Percentiles rank a stretch among this genome's conserved stretches.
These are phyloP conservation scores for Danaus chrysippus DNA, from an alignment of 2,888 invertebrate genomes.

Conservation along the genomic window DNA sequence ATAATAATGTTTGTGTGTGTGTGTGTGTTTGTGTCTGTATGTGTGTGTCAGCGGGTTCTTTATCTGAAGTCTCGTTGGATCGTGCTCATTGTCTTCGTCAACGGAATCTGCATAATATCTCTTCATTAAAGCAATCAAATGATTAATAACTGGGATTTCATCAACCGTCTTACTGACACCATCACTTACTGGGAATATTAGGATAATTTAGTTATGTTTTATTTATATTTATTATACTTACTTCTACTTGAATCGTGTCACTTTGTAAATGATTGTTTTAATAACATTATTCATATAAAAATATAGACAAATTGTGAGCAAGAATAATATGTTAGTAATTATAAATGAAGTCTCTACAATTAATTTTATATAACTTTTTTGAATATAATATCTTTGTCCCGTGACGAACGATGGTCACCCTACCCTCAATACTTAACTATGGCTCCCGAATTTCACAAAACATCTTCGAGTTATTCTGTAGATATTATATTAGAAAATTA, in stretches of 20 bases:
- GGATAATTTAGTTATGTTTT: no score
- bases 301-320: no score
- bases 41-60: slow-evolving; percentile 31
- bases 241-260: no score
- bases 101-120: slow-evolving; percentile 73
- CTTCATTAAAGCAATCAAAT: slow-evolving; percentile 74
- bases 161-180: slow-evolving; percentile 43
- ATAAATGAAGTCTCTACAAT: no score
- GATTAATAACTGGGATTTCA: slow-evolving; percentile 74
- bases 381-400: no score
- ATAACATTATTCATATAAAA: no score
- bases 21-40: no score
- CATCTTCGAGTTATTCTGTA: slow-evolving; percentile 63
- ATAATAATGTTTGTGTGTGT: no score
- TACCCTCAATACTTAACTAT: slow-evolving; percentile 36
- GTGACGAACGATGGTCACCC: slow-evolving; percentile 39
- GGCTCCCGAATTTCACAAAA: slow-evolving; percentile 58
- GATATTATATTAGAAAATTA: slow-evolving; percentile 62
- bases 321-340: no score
- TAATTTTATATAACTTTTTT: no score
- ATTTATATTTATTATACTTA: no score
- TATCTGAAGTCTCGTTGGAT: slow-evolving; percentile 54
- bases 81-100: slow-evolving; percentile 65
- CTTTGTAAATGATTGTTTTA: no score
- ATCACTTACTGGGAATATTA: slow-evolving; percentile 23